Evolutionary conservation across 2,113 vertebrate genomes (phyloP).

Genomic region (Pollimyrus isidori): DNA sequence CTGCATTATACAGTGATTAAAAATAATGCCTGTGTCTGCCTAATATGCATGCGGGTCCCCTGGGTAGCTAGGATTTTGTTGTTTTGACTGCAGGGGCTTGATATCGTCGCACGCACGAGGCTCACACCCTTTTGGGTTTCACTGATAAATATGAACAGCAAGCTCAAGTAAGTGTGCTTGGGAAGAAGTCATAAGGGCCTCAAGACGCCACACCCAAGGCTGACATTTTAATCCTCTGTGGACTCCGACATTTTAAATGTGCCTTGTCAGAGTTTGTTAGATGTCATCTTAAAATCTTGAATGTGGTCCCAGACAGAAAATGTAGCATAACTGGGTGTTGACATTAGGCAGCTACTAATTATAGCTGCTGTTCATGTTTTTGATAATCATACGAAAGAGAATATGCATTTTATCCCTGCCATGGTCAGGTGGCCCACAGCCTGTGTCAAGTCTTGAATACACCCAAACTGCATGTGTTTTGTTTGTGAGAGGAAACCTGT

Average conservation of each 20-base stretch:
- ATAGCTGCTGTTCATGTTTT: not conserved
- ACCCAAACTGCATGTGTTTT: not conserved
- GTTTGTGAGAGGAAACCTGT: not conserved
- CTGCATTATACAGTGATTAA: not conserved
- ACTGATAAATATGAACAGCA: constrained; percentile 11
- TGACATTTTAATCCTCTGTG: not conserved
- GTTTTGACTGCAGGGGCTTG: not conserved
- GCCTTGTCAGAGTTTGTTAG: not conserved
- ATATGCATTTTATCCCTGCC: not conserved
- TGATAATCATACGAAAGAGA: not conserved
- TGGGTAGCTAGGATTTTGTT: not conserved
- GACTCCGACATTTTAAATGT: not conserved
- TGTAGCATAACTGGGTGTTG: not conserved
- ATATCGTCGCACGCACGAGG: not conserved
- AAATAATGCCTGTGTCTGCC: not conserved
- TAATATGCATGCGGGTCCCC: not conserved
- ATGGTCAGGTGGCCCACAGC: not conserved
- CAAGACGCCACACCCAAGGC: not conserved
- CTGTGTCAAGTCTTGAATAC: not conserved
- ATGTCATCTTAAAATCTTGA: not conserved
- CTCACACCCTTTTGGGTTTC: not conserved
- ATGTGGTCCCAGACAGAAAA: not conserved
- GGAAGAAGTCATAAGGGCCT: not conserved
- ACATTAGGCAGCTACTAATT: not conserved
- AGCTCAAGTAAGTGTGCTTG: not conserved